Percentiles rank a stretch among this genome's conserved stretches.
Evolutionary conservation across 2,113 vertebrate genomes (phyloP).

Genomic region (Hippocampus guttulatus): DNA sequence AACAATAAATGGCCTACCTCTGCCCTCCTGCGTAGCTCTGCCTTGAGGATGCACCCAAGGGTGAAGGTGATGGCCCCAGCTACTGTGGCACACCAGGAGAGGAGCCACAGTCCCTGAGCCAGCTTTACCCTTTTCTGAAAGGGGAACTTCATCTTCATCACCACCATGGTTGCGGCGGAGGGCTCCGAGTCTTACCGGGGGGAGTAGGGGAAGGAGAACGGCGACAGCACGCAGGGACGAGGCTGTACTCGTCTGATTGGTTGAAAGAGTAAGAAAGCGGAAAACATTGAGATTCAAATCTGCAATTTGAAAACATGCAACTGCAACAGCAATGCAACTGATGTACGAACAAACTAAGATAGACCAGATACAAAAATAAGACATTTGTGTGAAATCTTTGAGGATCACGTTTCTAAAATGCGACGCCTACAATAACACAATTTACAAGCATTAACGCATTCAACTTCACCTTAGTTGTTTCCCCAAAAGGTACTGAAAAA

Average conservation of each 20-base stretch:
- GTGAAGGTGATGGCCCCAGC: constrained; percentile 72
- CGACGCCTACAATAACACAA: not conserved
- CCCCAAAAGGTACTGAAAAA: constrained; percentile 53
- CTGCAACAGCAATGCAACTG: not conserved
- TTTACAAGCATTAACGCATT: constrained; percentile 11
- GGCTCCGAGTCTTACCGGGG: constrained; percentile 24
- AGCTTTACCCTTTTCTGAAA: constrained; percentile 77
- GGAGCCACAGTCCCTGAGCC: constrained; percentile 79
- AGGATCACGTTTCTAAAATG: not conserved
- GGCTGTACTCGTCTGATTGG: constrained; percentile 43
- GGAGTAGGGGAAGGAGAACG: constrained; percentile 56
- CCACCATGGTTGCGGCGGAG: constrained; percentile 68
- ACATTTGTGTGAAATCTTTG: not conserved
- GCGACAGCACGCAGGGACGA: constrained; percentile 17
- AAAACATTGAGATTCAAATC: constrained; percentile 9
- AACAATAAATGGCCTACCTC: constrained; percentile 60
- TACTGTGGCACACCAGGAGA: constrained; percentile 76
- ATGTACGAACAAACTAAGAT: not conserved
- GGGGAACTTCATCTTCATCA: constrained; percentile 79
- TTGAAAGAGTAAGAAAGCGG: constrained; percentile 21
- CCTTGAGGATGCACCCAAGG: constrained; percentile 77
- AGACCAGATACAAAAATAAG: not conserved
- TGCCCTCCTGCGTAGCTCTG: constrained; percentile 73
- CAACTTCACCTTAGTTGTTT: constrained; percentile 55
- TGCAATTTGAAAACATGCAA: constrained; percentile 3